phyloP scores from a whole-genome alignment of 2,113 vertebrate genomes.

The Eurypyga helias region DNA sequence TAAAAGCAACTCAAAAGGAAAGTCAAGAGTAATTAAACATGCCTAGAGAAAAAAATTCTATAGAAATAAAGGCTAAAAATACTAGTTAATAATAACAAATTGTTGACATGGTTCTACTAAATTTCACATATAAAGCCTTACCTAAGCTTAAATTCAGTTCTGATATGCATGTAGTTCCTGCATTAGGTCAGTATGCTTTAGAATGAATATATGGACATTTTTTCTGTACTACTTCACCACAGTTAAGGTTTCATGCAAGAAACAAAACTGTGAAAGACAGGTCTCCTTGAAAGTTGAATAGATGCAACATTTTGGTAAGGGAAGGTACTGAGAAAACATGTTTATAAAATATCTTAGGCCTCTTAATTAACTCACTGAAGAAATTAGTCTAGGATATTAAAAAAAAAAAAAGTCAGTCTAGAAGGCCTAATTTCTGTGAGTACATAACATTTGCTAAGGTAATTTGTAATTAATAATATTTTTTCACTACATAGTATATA shows the following conservation, averaged over 20 bases:
- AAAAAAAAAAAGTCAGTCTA: neutral
- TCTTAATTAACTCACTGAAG: neutral
- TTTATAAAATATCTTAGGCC: neutral
- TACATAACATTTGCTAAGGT: neutral
- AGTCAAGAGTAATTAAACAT: neutral
- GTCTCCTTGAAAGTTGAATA: neutral
- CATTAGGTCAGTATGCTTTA: neutral
- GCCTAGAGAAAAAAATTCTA: neutral
- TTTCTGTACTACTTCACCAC: neutral
- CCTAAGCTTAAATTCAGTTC: neutral
- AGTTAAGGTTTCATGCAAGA: neutral
- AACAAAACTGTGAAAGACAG: neutral
- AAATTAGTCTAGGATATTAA: neutral
- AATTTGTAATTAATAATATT: neutral
- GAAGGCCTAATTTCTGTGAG: neutral
- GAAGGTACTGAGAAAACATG: neutral
- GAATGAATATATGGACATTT: neutral
- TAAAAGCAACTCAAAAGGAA: neutral
- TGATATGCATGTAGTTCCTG: neutral
- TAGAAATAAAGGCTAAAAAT: neutral
- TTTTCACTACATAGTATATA: neutral
- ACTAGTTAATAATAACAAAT: neutral
- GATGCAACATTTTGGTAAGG: neutral
- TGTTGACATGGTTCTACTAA: neutral
- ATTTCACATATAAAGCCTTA: neutral